A percentile compares a stretch with the other conserved stretches of the same genome.
Evolutionary conservation across 2,888 invertebrate species (phyloP).

Genomic region (Aleiodes leptofemur): DNA sequence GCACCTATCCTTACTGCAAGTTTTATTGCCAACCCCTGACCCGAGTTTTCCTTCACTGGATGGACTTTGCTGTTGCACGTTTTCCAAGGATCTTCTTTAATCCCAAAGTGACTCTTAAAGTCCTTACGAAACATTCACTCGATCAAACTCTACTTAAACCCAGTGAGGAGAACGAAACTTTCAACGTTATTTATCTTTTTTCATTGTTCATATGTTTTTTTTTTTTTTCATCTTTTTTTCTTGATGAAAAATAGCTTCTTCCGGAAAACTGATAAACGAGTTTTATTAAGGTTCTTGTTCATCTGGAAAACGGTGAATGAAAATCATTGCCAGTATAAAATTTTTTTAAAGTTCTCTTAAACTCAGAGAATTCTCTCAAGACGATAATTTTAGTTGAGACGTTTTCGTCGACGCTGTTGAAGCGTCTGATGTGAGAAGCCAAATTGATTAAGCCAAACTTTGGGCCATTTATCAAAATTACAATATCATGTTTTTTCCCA

Average conservation of each 20-base stretch:
- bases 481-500: neutral
- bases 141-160: constrained; percentile 23
- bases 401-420: constrained; percentile 15
- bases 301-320: neutral
- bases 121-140: constrained; percentile 32
- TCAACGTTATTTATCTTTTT: too few species aligned
- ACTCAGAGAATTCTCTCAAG: neutral
- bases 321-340: neutral
- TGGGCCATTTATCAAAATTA: constrained; percentile 15
- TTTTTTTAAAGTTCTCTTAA: neutral
- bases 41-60: constrained; percentile 20
- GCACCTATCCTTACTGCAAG: constrained; percentile 35
- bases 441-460: constrained; percentile 10
- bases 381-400: neutral
- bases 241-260: constrained; percentile 5
- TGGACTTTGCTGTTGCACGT: constrained; percentile 13
- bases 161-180: neutral
- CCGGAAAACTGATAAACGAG: constrained; percentile 15
- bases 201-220: neutral
- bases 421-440: neutral
- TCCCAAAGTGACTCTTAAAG: constrained; percentile 30
- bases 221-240: neutral
- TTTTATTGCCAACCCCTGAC: constrained; percentile 37
- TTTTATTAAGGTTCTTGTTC: neutral
- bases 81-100: constrained; percentile 26